Percentiles rank a stretch among this genome's conserved stretches.
These are phyloP conservation scores for Coreoperca whiteheadi DNA, from an alignment of 2,113 vertebrate genomes.

Conservation along the genomic window DNA sequence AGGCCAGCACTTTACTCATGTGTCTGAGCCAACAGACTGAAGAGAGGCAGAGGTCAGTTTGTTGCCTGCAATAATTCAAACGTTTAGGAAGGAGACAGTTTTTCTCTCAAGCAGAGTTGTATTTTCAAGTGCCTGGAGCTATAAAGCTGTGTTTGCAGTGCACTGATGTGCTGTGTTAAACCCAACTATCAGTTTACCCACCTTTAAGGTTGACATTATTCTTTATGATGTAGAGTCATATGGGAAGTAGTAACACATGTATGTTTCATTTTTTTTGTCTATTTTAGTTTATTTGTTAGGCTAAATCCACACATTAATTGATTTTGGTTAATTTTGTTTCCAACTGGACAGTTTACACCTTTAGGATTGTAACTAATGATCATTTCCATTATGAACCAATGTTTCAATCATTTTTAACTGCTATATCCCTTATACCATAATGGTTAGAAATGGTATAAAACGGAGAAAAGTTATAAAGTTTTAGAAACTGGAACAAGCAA, in stretches of 20 bases:
- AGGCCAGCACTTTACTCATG: constrained; percentile 26
- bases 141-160: neutral
- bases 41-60: constrained; percentile 18
- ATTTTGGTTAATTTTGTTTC: neutral
- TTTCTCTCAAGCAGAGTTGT: neutral
- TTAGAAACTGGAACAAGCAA: neutral
- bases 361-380: neutral
- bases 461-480: neutral
- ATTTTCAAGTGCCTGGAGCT: neutral
- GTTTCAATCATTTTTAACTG: neutral
- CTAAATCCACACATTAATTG: neutral
- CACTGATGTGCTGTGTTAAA: neutral
- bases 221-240: neutral
- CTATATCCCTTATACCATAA: neutral
- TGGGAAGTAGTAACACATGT: neutral
- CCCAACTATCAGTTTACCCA: neutral
- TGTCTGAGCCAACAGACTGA: constrained; percentile 1
- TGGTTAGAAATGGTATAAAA: neutral
- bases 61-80: constrained; percentile 28
- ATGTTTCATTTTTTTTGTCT: neutral
- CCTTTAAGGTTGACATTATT: neutral
- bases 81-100: neutral
- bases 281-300: neutral
- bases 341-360: neutral
- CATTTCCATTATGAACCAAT: neutral